A percentile compares a stretch with the other conserved stretches of the same genome.
Conservation (phyloP, 1,140 invertebrate genomes). For the Ceratina calcarata region DNA sequence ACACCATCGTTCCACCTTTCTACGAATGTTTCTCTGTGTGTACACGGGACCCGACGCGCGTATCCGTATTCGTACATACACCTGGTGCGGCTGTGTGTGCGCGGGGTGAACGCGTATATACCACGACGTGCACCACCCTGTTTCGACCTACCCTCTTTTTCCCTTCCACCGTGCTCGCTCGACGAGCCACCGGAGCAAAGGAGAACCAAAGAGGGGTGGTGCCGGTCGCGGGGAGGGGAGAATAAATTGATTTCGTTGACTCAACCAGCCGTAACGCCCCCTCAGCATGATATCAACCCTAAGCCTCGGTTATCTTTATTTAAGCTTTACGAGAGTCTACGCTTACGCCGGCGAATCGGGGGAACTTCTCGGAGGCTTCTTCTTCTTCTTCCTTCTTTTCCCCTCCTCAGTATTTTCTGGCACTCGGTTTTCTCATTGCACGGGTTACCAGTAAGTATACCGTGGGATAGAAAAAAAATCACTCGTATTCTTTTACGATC, state of each 20-base stretch:
- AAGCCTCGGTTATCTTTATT: slow-evolving; percentile 80
- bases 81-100: neutral
- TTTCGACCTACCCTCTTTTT: slow-evolving; percentile 58
- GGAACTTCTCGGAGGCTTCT: slow-evolving; percentile 55
- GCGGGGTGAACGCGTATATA: slow-evolving; percentile 3
- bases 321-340: slow-evolving; percentile 78
- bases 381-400: slow-evolving; percentile 26
- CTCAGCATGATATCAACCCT: slow-evolving; percentile 79
- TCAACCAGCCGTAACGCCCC: slow-evolving; percentile 79
- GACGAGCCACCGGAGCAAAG: slow-evolving; percentile 43
- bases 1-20: slow-evolving; percentile 50
- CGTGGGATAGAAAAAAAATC: slow-evolving; percentile 32
- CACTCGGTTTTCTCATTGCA: slow-evolving; percentile 20
- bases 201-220: slow-evolving; percentile 54
- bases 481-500: slow-evolving; percentile 9
- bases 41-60: neutral
- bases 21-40: slow-evolving; percentile 21
- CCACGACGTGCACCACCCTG: slow-evolving; percentile 34
- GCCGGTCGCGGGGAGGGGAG: slow-evolving; percentile 65
- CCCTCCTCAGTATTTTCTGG: neutral
- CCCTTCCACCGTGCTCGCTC: slow-evolving; percentile 43
- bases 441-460: slow-evolving; percentile 46
- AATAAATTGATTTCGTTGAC: slow-evolving; percentile 81
- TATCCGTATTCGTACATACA: neutral
- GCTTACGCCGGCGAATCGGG: slow-evolving; percentile 66